phyloP scores from a whole-genome alignment of 2,113 vertebrate species.

The Amphilophus citrinellus region DNA sequence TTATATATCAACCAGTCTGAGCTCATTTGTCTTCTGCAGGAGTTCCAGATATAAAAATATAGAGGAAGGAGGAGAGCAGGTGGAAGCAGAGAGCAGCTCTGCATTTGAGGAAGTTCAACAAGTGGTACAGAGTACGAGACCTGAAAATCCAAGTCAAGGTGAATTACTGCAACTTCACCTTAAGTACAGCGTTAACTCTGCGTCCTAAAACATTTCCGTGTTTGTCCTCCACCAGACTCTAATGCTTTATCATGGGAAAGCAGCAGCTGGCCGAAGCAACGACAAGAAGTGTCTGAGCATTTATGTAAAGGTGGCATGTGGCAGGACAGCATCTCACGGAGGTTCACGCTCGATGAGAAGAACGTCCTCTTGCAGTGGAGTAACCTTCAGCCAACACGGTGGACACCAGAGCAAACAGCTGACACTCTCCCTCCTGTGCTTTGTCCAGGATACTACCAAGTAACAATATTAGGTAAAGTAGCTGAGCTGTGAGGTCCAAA shows the following conservation, averaged over 20 bases:
- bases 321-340: slow-evolving; percentile 85
- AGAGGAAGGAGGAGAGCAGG: slow-evolving; percentile 17
- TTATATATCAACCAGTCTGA: neutral
- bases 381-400: slow-evolving; percentile 85
- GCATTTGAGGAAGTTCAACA: slow-evolving; percentile 23
- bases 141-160: slow-evolving; percentile 38
- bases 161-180: slow-evolving; percentile 1
- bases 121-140: neutral
- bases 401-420: slow-evolving; percentile 70
- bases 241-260: slow-evolving; percentile 83
- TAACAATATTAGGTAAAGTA: slow-evolving; percentile 88
- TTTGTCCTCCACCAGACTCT: slow-evolving; percentile 27
- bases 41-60: neutral
- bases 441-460: slow-evolving; percentile 83
- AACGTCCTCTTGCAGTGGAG: slow-evolving; percentile 81
- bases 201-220: neutral
- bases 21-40: slow-evolving; percentile 26
- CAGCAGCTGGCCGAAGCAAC: slow-evolving; percentile 82
- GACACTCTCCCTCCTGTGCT: slow-evolving; percentile 62
- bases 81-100: slow-evolving; percentile 26
- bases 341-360: slow-evolving; percentile 82
- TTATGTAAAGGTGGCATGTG: slow-evolving; percentile 78
- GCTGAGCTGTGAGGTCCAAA: neutral
- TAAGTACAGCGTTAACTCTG: neutral
- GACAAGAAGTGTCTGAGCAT: slow-evolving; percentile 78